Evolutionary conservation across 2,797 vertebrate species (phyloP).

Genomic region (Cossypha polioptera): DNA sequence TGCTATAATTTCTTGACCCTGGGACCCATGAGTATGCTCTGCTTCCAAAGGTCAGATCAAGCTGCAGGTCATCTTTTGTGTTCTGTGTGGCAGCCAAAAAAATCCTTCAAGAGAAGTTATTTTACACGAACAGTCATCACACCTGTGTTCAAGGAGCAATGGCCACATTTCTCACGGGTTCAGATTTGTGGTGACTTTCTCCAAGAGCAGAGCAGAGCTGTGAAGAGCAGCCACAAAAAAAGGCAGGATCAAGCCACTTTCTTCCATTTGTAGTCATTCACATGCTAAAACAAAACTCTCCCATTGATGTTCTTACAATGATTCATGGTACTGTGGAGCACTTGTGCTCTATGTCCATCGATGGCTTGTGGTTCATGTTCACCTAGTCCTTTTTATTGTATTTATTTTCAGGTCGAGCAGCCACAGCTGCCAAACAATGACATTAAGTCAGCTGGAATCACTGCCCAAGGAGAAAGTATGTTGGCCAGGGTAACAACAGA

Average conservation of each 20-base stretch:
- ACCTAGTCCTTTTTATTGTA: background rate
- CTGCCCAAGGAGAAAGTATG: slow-evolving; percentile 69
- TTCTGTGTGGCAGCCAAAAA: background rate
- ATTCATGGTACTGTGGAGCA: background rate
- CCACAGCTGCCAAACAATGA: background rate
- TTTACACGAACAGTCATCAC: background rate
- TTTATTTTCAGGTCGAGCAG: slow-evolving; percentile 47
- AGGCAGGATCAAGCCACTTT: background rate
- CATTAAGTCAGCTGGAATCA: slow-evolving; percentile 68
- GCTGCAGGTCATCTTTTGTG: background rate
- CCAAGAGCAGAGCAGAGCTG: background rate
- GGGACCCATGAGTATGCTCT: fast-evolving
- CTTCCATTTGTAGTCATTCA: background rate
- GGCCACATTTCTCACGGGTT: background rate
- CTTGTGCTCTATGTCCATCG: background rate
- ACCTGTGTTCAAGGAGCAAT: background rate
- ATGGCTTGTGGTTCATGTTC: background rate
- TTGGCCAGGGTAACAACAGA: background rate
- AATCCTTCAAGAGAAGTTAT: background rate
- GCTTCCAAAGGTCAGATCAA: background rate
- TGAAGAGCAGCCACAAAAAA: background rate
- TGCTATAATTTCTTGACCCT: background rate
- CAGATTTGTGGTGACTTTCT: background rate
- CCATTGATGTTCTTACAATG: background rate
- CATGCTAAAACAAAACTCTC: background rate